Base-by-base conservation (phyloP, 2,113 vertebrate genomes). In the Lepus timidus region DNA sequence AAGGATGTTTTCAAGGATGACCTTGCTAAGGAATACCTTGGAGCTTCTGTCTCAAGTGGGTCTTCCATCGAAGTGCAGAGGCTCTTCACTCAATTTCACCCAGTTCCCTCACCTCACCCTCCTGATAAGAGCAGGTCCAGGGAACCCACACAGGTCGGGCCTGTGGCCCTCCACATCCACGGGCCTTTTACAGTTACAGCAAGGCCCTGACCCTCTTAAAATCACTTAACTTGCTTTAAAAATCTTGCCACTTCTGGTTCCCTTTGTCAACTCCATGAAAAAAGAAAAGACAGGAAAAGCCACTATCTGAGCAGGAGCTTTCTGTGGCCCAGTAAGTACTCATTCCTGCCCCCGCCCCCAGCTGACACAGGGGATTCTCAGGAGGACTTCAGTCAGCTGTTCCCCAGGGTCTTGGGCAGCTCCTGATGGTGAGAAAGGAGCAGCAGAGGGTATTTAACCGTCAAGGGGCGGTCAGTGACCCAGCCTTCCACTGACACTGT, bases 351-450 rank as follows among this genome's bases (percentile, higher is more conserved):
- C 0, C 82, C 75, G 27, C 88, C 93, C 7, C 8, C 90, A 95
- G 22, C 89, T 73, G 74, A 29, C 84, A 13, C 55, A 85, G 74
- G 80, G 61, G 36, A 22, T 88, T 95, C 82, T 12, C 84, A 79
- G 88, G 91, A 68, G 91, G 88, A 89, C 86, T 68, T 95, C 95
- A 29, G 87, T 92, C 94, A 58, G 65, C 92, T 84, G 93, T 91
- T 85, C 76, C 84, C 74, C 95, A 86, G 55, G 64, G 94, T 93
- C 96, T 97, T 90, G 71, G 29, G 92, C 62, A 85, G 64, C 81
- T 67, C 70, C 36, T 22, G 36, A 81, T 96, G 94, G 88, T 31
- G 81, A 64, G 96, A 97, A 97, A 70, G 68, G 75, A 97, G 12
- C 71, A 88, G 79, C 39, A 31, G 58, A 84, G 65, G 62, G 31